These are phyloP conservation scores for Zaprionus camerounensis DNA, from an alignment of 1,140 invertebrate species.

Conservation along the genomic window DNA sequence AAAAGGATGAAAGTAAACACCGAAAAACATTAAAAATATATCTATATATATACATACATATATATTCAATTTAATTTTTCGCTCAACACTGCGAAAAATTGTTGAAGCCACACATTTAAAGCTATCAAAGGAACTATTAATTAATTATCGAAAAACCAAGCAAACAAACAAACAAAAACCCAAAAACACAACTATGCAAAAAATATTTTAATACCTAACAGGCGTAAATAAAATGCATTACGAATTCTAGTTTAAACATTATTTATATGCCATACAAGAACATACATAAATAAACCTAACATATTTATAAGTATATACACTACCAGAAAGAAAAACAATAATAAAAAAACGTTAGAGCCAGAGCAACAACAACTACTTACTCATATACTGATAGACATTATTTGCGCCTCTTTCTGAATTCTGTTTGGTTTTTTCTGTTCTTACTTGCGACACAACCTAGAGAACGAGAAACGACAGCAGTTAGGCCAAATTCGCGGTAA, in stretches of 20 bases:
- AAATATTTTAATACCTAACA: constrained; percentile 77
- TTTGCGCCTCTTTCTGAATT: constrained; percentile 48
- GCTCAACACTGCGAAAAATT: constrained; percentile 37
- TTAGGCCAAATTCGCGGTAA: constrained; percentile 44
- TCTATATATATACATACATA: constrained; percentile 51
- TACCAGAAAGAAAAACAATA: constrained; percentile 51
- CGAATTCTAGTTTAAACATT: constrained; percentile 77
- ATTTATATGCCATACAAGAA: constrained; percentile 72
- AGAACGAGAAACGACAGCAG: constrained; percentile 30
- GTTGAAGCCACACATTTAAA: constrained; percentile 72
- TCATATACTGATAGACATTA: constrained; percentile 45
- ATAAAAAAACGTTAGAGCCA: constrained; percentile 53
- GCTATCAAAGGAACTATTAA: constrained; percentile 75
- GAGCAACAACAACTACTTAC: constrained; percentile 53
- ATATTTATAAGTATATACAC: constrained; percentile 66
- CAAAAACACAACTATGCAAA: constrained; percentile 51
- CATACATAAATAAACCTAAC: constrained; percentile 69
- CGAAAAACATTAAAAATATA: constrained; percentile 79
- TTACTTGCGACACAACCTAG: constrained; percentile 8
- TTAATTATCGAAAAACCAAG: constrained; percentile 49
- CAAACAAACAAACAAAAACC: constrained; percentile 22
- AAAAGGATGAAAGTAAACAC: constrained; percentile 83
- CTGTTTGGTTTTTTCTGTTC: constrained; percentile 9
- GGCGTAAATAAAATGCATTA: constrained; percentile 53
- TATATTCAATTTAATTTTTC: constrained; percentile 63